Evolutionary conservation across 2,888 invertebrate species (phyloP).

Genomic region (Pandemis heparana): DNA sequence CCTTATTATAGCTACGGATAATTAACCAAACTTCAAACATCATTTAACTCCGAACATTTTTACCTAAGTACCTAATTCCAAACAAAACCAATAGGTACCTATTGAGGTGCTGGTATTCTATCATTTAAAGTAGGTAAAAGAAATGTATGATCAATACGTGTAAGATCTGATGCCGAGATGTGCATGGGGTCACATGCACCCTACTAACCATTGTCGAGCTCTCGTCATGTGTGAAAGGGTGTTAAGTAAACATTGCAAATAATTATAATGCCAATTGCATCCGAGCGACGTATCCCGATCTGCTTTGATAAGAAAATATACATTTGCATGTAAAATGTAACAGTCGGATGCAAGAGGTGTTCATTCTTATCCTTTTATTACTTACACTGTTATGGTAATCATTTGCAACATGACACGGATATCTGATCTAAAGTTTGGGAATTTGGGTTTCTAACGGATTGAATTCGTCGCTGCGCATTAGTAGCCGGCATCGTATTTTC

Average conservation of each 20-base stretch:
- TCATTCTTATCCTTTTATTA: constrained; percentile 75
- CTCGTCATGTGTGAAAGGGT: constrained; percentile 86
- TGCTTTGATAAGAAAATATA: constrained; percentile 76
- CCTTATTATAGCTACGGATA: neutral
- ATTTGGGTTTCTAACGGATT: constrained; percentile 53
- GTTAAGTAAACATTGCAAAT: constrained; percentile 87
- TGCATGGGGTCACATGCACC: constrained; percentile 58
- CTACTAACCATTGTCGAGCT: constrained; percentile 72
- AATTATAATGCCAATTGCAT: constrained; percentile 84
- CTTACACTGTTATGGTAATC: constrained; percentile 79
- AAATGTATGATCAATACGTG: constrained; percentile 61
- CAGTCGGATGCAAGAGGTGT: constrained; percentile 66
- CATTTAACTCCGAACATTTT: neutral
- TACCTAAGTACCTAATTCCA: neutral
- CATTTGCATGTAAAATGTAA: constrained; percentile 80
- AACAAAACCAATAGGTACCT: neutral
- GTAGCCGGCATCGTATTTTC: constrained; percentile 1
- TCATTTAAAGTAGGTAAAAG: constrained; percentile 22
- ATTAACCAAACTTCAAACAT: neutral
- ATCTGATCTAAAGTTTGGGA: constrained; percentile 79
- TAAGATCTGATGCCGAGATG: constrained; percentile 49
- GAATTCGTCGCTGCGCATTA: constrained; percentile 2
- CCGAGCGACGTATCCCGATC: constrained; percentile 67
- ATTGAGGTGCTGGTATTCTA: neutral
- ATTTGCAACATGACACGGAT: constrained; percentile 81